Base-by-base conservation (phyloP, 2,888 invertebrate species). In the Conus canariensis region DNA sequence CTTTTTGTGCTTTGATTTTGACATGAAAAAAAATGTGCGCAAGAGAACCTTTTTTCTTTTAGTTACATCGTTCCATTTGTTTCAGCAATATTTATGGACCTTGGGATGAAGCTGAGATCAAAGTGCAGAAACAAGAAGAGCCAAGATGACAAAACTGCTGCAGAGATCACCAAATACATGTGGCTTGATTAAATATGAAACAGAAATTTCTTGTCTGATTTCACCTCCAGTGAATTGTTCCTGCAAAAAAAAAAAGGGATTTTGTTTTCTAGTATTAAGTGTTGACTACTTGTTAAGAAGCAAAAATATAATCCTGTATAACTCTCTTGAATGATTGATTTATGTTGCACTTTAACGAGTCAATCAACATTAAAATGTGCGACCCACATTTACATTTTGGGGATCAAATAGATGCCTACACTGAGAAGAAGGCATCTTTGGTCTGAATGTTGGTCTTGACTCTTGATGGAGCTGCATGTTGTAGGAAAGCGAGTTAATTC, bases 21-120 rank as follows among this genome's bases (percentile, higher is more conserved):
- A 30, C 25, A 30, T 77, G 8, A 70, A 8, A 70, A 70, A 8
- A 22, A 70, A 70, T 22, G 16, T 70, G 19, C 22, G 2, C 4
- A 16, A 70, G n/a, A 70, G 8, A 70, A 10, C 64, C 60, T 12
- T 70, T 70, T 70, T 70, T 1, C 12, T 16, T 77, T 77, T 77
- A 4, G 5, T 12, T 25, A 14, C 77, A 14, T 77, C 25, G 25
- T 30, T 82, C 58, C n/a, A 6, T 91, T 80, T 90, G 12, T 90
- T 90, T 91, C 94, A 96, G 96, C 92, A 99, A 99, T 96, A 99
- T 99, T 92, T 98, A 99, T 96, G 99, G 99, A 0, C 99, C 99
- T 0, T 99, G 99, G 99, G 99, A 99, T 96, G 99, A 99, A 96
- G 99, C 99, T 56, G 91, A 90, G 45, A 85, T 90, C 25, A 74